Evolutionary conservation across 2,113 vertebrate genomes (phyloP), one percentile per base, ranked within the genome.

Genomic region (Trogon melanurus): DNA sequence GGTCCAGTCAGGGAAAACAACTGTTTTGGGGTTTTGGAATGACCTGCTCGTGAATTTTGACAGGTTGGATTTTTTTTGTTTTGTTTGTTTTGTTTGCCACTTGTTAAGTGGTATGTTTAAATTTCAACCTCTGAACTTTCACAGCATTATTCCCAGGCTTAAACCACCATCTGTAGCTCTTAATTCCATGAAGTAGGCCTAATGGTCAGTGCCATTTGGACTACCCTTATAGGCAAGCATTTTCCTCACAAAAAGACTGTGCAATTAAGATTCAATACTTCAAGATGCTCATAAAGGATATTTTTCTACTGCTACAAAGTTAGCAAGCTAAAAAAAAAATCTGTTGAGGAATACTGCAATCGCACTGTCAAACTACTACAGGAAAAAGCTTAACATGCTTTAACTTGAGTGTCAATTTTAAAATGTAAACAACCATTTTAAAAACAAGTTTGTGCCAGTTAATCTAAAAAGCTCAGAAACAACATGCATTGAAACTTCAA

Each of bases 331-430:
- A 45, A 50, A 89, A 61, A 75, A 61, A 58, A 30, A 61, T 47
- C 58, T 80, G 11, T 70, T 78, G 45, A 27, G 69, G 48, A 89
- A 88, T 79, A 79, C 29, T 48, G 70, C 73, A 82, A 85, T 53
- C 85, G 82, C 86, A 91, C 48, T 85, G 60, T 89, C 50, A 94
- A 91, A 79, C 66, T 81, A 92, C 19, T 61, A 93, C 14, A 67
- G 54, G 67, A 82, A 80, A 96, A 92, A 97, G 96, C 82, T 96
- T 71, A 61, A 92, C 96, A 96, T 97, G 97, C 96, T 96, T 88
- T 71, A 93, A 94, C 50, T 80, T 56, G 36, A 94, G 44, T 47
- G 21, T 54, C 61, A 83, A 90, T 88, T 95, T 90, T 92, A 92
- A 91, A 95, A 95, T 88, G 70, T 95, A 96, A 90, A 85, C 69